A percentile compares a stretch with the other conserved stretches of the same genome.
phyloP scores from a whole-genome alignment of 2,888 invertebrate genomes.

The Panorpa germanica region DNA sequence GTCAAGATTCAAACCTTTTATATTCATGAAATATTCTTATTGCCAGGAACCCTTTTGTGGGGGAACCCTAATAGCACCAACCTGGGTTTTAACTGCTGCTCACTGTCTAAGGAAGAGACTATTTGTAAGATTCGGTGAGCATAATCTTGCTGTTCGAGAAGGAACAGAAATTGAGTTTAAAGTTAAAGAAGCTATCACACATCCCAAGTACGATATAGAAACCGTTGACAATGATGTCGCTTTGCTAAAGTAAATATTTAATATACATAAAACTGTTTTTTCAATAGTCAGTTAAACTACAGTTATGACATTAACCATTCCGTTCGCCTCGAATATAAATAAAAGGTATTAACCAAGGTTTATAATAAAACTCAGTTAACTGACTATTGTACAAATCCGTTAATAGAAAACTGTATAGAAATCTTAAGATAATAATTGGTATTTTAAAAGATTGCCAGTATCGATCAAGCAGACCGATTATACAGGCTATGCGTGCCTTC shows the following conservation, averaged over 20 bases:
- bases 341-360: too few relatives aligned
- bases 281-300: too few relatives aligned
- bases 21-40: constrained; percentile 11
- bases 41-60: constrained; percentile 73
- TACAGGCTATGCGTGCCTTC: constrained; percentile 62
- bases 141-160: constrained; percentile 56
- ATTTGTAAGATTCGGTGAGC: constrained; percentile 68
- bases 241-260: constrained; percentile 38
- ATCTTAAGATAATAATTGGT: too few relatives aligned
- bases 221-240: constrained; percentile 90
- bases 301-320: too few relatives aligned
- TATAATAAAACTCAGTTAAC: too few relatives aligned
- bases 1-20: constrained; percentile 1
- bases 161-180: constrained; percentile 61
- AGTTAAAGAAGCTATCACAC: constrained; percentile 53
- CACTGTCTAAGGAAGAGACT: constrained; percentile 67
- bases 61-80: constrained; percentile 60
- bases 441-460: constrained; percentile 19
- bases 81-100: constrained; percentile 76
- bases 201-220: constrained; percentile 70
- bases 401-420: too few relatives aligned
- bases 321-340: too few relatives aligned
- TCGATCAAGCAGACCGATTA: constrained; percentile 19
- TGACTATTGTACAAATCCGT: too few relatives aligned
- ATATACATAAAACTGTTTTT: constrained; percentile 10